Evolutionary conservation across 2,113 vertebrate species (phyloP).

Genomic region (Martes martes): DNA sequence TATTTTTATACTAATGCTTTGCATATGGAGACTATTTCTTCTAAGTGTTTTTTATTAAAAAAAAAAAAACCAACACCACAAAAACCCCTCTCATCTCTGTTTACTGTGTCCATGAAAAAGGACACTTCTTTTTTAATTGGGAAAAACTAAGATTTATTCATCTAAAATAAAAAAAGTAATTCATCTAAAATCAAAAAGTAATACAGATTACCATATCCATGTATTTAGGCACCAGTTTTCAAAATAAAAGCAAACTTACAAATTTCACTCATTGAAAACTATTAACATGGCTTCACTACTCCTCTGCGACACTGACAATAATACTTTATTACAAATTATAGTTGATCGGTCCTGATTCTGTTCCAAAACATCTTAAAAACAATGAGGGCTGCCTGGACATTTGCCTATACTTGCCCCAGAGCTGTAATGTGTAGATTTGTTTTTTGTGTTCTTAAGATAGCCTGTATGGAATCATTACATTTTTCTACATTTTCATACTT

Average conservation of each 20-base stretch:
- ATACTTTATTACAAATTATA: conserved; percentile 58
- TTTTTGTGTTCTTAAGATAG: not conserved
- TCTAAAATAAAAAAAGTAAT: not conserved
- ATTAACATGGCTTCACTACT: conserved; percentile 33
- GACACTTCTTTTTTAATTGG: not conserved
- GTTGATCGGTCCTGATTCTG: conserved; percentile 16
- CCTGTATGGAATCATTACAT: not conserved
- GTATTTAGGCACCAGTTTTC: not conserved
- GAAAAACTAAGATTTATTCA: not conserved
- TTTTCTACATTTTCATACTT: conserved; percentile 14
- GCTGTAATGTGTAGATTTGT: not conserved
- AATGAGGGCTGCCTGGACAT: not conserved
- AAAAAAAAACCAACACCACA: not conserved
- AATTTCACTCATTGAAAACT: conserved; percentile 40
- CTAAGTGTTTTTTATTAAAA: not conserved
- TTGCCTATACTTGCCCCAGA: not conserved
- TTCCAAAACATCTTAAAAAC: conserved; percentile 44
- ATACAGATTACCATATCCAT: not conserved
- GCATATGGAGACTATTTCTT: not conserved
- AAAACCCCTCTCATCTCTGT: not conserved
- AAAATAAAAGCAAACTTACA: conserved; percentile 45
- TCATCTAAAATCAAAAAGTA: not conserved
- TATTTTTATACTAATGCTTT: not conserved
- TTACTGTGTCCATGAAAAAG: not conserved
- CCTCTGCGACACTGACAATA: conserved; percentile 28